Conservation (phyloP, 2,888 invertebrate genomes). For the Neoaliturus tenellus region DNA sequence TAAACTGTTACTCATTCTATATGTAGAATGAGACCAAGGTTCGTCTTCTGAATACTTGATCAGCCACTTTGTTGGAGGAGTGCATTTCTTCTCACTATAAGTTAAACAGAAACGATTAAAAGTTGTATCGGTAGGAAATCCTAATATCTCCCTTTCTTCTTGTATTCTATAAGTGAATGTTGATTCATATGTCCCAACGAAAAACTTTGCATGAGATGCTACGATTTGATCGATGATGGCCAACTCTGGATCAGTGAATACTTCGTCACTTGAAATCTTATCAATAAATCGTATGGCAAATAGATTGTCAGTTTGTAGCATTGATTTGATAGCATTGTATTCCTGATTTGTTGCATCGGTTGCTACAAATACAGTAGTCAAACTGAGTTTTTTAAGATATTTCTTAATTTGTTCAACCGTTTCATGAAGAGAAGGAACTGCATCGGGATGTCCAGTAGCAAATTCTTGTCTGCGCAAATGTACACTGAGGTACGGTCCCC, state of each 20-base stretch:
- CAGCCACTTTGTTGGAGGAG: constrained; percentile 29
- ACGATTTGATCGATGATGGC: constrained; percentile 98
- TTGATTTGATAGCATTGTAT: neutral
- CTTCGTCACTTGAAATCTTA: constrained; percentile 54
- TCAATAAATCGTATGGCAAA: constrained; percentile 57
- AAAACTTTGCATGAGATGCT: constrained; percentile 90
- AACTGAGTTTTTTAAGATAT: constrained; percentile 75
- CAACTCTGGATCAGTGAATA: constrained; percentile 87
- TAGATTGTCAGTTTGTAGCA: neutral
- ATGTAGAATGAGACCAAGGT: neutral
- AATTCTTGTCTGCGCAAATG: constrained; percentile 96
- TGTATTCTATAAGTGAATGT: constrained; percentile 98
- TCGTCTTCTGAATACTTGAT: constrained; percentile 17
- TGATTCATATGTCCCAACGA: constrained; percentile 95
- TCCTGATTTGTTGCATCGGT: constrained; percentile 84
- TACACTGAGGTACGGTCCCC: constrained; percentile 86
- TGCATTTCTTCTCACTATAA: neutral
- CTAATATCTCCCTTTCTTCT: constrained; percentile 97
- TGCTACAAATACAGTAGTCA: constrained; percentile 85
- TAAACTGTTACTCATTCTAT: neutral
- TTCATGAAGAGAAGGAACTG: constrained; percentile 86
- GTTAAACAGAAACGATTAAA: constrained; percentile 88
- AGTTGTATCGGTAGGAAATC: constrained; percentile 86
- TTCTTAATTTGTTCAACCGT: constrained; percentile 85
- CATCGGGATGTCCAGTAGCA: constrained; percentile 81